Evolutionary conservation across 2,113 vertebrate species (phyloP), one percentile per base, ranked within the genome.

Genomic region (Chloebia gouldiae): DNA sequence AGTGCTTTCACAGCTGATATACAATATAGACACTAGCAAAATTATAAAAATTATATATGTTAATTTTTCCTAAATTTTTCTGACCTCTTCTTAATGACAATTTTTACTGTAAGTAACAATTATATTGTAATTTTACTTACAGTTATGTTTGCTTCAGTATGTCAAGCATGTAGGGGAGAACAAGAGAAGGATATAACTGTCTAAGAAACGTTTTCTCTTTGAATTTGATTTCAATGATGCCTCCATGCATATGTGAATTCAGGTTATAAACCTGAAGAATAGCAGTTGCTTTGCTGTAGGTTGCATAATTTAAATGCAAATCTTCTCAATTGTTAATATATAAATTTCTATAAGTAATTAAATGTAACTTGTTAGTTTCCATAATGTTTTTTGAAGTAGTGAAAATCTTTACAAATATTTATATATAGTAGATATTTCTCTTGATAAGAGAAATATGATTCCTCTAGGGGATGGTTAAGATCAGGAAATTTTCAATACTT

Each of bases 331-430:
- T 78, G 71, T 84, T 93, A 92, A 92, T 24, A 77, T 81, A 59
- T 86, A 70, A 61, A 92, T 82, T 72, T 57, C 50, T 70, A 47
- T 65, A 85, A 94, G 77, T 75, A 72, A 40, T 79, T 44, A 77
- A 56, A 81, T 56, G 65, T 51, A 81, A 49, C 4, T 78, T 87
- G 12, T 49, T 83, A 33, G 15, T 78, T 95, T 96, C 85, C 83
- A 72, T 94, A 73, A 42, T 54, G 22, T 88, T 90, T 97, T 65
- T 80, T 53, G 23, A 93, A 97, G 76, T 80, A 83, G 87, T 50
- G 45, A 65, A 53, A 85, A 76, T 6, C 40, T 65, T 88, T 68
- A 59, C 9, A 90, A 96, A 80, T 79, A 53, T 75, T 89, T 86
- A 80, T 42, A 49, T 10, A 14, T n/a, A 77, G 68, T 24, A 71